Percentiles rank a stretch among this genome's conserved stretches.
Evolutionary conservation across 2,113 vertebrate species (phyloP).

Genomic region (Petrocephalus zakoni): DNA sequence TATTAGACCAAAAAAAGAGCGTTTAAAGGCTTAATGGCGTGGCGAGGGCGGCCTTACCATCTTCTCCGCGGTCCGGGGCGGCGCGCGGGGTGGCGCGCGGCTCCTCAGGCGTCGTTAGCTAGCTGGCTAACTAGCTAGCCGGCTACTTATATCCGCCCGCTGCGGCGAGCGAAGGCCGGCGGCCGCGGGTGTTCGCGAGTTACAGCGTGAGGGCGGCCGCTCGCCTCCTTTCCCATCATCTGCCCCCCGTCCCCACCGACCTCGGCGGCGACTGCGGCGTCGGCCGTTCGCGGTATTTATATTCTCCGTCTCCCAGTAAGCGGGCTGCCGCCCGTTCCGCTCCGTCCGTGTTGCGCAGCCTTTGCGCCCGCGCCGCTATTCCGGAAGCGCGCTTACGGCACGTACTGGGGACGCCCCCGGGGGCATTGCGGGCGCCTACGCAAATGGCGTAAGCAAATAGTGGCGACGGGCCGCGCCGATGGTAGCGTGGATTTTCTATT

Average conservation of each 20-base stretch:
- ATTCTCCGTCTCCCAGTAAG: not conserved
- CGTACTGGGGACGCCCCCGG: not conserved
- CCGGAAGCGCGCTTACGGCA: not conserved
- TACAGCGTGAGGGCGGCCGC: slow-evolving; percentile 11
- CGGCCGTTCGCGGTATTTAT: not conserved
- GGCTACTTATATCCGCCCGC: slow-evolving; percentile 18
- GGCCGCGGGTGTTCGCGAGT: slow-evolving; percentile 24
- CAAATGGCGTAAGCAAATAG: not conserved
- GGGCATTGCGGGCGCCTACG: not conserved
- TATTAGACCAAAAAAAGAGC: not conserved
- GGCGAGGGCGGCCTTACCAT: slow-evolving; percentile 37
- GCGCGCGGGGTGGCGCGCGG: slow-evolving; percentile 25
- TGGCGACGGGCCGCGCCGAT: not conserved
- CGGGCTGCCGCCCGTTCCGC: not conserved
- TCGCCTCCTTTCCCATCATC: slow-evolving; percentile 40
- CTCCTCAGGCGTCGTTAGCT: slow-evolving; percentile 8
- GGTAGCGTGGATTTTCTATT: not conserved
- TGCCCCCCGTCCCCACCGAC: slow-evolving; percentile 7
- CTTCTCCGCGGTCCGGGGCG: slow-evolving; percentile 32
- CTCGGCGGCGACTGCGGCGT: not conserved
- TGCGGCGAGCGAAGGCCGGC: slow-evolving; percentile 19
- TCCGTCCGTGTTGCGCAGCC: slow-evolving; percentile 23
- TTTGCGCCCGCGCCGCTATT: slow-evolving; percentile 7
- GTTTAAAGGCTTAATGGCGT: not conserved
- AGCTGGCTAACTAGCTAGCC: slow-evolving; percentile 23